A percentile compares a stretch with the other conserved stretches of the same genome.
These are phyloP conservation scores for Tapera naevia DNA, from an alignment of 2,797 vertebrate genomes.

Conservation along the genomic window DNA sequence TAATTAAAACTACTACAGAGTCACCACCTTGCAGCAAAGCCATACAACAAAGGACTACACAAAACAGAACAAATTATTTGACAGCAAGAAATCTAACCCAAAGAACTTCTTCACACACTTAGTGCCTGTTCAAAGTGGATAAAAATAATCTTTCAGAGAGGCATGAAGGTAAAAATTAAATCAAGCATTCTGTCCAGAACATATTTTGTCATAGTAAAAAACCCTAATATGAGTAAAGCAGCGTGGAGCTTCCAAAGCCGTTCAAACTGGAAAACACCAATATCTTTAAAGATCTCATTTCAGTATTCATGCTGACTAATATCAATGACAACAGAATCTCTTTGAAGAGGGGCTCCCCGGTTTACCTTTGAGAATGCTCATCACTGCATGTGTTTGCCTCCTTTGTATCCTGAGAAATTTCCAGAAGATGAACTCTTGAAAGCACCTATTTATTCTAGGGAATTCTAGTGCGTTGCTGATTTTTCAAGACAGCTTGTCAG, in stretches of 20 bases:
- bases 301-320: not conserved
- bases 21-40: not conserved
- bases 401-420: not conserved
- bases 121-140: not conserved
- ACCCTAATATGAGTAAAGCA: not conserved
- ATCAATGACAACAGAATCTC: not conserved
- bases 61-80: not conserved
- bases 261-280: not conserved
- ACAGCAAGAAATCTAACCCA: not conserved
- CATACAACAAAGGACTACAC: not conserved
- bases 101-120: not conserved
- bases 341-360: not conserved
- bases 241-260: not conserved
- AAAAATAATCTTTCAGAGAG: not conserved
- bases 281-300: not conserved
- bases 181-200: not conserved
- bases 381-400: fast-evolving
- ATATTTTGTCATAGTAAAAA: not conserved
- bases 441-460: not conserved
- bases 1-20: not conserved
- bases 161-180: not conserved
- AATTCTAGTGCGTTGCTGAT: not conserved
- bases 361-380: not conserved
- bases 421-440: not conserved
- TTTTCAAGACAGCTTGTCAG: not conserved